These are phyloP conservation scores for Hippoglossus hippoglossus DNA, from an alignment of 2,797 vertebrate genomes.

Conservation along the genomic window DNA sequence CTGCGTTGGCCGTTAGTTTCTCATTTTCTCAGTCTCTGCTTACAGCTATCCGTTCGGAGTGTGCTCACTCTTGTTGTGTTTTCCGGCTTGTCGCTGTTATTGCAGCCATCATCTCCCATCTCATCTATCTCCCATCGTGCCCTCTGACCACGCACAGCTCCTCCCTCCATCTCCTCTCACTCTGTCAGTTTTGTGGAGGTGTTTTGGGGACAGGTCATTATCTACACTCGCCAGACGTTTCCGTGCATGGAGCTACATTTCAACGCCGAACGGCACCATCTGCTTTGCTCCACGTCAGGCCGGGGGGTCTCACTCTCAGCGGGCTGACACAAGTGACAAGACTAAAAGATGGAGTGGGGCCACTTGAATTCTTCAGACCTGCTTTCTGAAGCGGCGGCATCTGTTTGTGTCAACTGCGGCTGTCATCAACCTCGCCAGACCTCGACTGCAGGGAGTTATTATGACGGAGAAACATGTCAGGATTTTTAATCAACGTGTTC, in stretches of 20 bases:
- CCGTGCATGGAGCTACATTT: constrained; percentile 52
- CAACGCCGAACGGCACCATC: constrained; percentile 69
- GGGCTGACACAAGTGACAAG: constrained; percentile 48
- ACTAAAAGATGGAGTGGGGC: constrained; percentile 71
- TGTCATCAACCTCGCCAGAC: constrained; percentile 3
- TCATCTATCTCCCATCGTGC: neutral
- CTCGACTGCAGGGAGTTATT: constrained; percentile 14
- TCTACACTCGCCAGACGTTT: constrained; percentile 50
- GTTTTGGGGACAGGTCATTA: constrained; percentile 48
- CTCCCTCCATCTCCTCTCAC: constrained; percentile 14
- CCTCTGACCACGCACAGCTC: constrained; percentile 26
- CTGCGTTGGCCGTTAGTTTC: constrained; percentile 18
- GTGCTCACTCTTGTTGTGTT: constrained; percentile 1
- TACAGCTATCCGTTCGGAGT: constrained; percentile 23
- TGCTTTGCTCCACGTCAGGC: constrained; percentile 68
- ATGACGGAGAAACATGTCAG: constrained; percentile 2
- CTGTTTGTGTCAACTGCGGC: constrained; percentile 36
- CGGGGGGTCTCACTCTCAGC: constrained; percentile 71
- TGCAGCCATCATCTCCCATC: constrained; percentile 21
- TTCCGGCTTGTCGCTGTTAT: constrained; percentile 18
- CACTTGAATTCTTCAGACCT: constrained; percentile 66
- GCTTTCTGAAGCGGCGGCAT: constrained; percentile 35
- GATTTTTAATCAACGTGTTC: constrained; percentile 30
- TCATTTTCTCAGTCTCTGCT: constrained; percentile 39
- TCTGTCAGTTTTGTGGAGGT: constrained; percentile 32